phyloP scores from a whole-genome alignment of 2,113 vertebrate species.

The Paraplagusia blochii region DNA sequence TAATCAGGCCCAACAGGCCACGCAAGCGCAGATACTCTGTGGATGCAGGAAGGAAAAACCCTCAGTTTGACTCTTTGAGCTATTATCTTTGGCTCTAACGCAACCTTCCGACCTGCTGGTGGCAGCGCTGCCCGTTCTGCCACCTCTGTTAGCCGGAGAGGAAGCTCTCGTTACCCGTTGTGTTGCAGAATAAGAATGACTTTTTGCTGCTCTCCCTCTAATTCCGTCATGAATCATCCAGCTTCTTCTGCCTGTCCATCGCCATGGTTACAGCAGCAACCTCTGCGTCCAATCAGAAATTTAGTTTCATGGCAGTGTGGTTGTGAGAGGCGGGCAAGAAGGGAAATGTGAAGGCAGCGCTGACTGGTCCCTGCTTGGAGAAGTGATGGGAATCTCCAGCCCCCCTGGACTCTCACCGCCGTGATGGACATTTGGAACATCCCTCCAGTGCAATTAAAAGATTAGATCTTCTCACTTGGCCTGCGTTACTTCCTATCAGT shows the following conservation, averaged over 20 bases:
- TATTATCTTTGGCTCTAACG: slow-evolving; percentile 25
- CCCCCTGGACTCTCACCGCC: slow-evolving; percentile 41
- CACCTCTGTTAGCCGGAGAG: slow-evolving; percentile 32
- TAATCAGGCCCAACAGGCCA: slow-evolving; percentile 65
- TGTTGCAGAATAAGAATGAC: slow-evolving; percentile 14
- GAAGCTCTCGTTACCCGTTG: slow-evolving; percentile 33
- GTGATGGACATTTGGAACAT: slow-evolving; percentile 63
- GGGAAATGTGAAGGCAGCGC: slow-evolving; percentile 18
- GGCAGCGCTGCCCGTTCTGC: slow-evolving; percentile 19
- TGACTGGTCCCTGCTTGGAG: slow-evolving; percentile 31
- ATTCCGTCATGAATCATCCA: slow-evolving; percentile 45
- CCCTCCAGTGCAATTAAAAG: slow-evolving; percentile 75
- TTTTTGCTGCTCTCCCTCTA: slow-evolving; percentile 19
- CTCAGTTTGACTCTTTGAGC: slow-evolving; percentile 20
- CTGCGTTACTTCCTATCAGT: slow-evolving; percentile 33
- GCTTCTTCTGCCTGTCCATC: slow-evolving; percentile 43
- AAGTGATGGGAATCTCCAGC: slow-evolving; percentile 46
- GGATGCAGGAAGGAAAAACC: slow-evolving; percentile 31
- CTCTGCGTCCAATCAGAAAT: slow-evolving; percentile 39
- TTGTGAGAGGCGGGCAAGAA: slow-evolving; percentile 34
- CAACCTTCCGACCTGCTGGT: slow-evolving; percentile 23
- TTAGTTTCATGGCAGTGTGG: slow-evolving; percentile 10
- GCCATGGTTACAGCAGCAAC: slow-evolving; percentile 56
- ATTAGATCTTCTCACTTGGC: slow-evolving; percentile 70
- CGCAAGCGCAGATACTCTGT: slow-evolving; percentile 49